These are phyloP conservation scores for Esox masquinongy DNA, from an alignment of 2,797 vertebrate genomes.

Conservation along the genomic window DNA sequence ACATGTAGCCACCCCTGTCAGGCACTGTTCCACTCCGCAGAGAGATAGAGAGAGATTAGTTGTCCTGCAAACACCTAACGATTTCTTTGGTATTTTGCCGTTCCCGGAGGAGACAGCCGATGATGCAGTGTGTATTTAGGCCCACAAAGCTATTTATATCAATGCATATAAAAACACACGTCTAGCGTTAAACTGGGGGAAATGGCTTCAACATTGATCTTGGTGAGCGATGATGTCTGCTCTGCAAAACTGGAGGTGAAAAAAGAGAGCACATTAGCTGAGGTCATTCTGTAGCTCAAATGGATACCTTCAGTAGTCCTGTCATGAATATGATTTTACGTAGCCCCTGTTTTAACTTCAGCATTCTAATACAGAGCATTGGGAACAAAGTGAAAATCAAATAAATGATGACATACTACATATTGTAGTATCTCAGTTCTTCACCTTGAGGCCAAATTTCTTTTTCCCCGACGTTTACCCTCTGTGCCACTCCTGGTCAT, in stretches of 20 bases:
- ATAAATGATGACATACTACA: background rate
- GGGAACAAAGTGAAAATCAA: background rate
- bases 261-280: conserved; percentile 12
- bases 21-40: background rate
- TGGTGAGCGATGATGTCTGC: conserved; percentile 48
- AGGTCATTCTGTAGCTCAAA: background rate
- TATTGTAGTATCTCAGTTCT: background rate
- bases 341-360: background rate
- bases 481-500: background rate
- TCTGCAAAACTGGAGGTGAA: conserved; percentile 27
- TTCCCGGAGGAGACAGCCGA: conserved; percentile 7
- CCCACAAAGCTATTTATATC: conserved; percentile 33
- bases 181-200: conserved; percentile 35
- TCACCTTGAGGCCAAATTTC: background rate
- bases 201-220: conserved; percentile 55
- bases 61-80: conserved; percentile 42
- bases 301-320: background rate
- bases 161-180: conserved; percentile 21
- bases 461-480: background rate
- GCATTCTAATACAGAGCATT: background rate
- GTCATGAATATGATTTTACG: background rate
- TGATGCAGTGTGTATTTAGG: conserved; percentile 36
- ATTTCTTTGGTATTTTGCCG: conserved; percentile 39
- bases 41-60: conserved; percentile 32
- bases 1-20: background rate